Evolutionary conservation across 2,888 invertebrate genomes (phyloP).

Genomic region (Steinernema hermaphroditum): DNA sequence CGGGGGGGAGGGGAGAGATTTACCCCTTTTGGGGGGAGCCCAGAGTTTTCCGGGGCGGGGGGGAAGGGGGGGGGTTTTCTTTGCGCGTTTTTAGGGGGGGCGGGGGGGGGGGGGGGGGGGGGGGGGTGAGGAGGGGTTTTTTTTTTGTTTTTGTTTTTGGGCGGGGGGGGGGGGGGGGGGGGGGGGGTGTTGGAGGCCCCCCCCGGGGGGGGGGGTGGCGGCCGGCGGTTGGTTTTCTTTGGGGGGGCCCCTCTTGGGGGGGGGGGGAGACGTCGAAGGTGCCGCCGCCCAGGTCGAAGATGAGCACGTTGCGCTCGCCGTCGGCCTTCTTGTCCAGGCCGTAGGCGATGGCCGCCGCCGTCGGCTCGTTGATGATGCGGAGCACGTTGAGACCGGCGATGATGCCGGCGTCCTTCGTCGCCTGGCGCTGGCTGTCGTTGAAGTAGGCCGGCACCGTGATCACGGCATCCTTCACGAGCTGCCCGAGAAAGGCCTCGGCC

Average conservation of each 20-base stretch:
- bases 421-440: constrained; percentile 69
- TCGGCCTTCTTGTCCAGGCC: constrained; percentile 70
- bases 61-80: too few relatives aligned
- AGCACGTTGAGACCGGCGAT: constrained; percentile 78
- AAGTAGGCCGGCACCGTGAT: constrained; percentile 74
- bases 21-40: constrained; percentile 86
- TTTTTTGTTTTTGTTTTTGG: too few relatives aligned
- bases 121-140: too few relatives aligned
- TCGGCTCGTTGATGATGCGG: constrained; percentile 69
- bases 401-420: constrained; percentile 98
- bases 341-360: constrained; percentile 78
- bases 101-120: too few relatives aligned
- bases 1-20: constrained; percentile 88
- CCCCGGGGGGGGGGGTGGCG: constrained; percentile 93
- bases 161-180: too few relatives aligned
- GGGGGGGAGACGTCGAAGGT: constrained; percentile 68
- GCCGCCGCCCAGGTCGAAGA: constrained; percentile 70
- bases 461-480: constrained; percentile 73
- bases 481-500: not conserved
- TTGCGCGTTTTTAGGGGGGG: too few relatives aligned
- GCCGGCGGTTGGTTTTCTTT: constrained; percentile 98
- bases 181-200: constrained; percentile 94
- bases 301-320: constrained; percentile 51
- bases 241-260: constrained; percentile 73
- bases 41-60: too few relatives aligned